Conservation (phyloP, 92 coral and sea anemone species). For the Scolanthus callimorphus region DNA sequence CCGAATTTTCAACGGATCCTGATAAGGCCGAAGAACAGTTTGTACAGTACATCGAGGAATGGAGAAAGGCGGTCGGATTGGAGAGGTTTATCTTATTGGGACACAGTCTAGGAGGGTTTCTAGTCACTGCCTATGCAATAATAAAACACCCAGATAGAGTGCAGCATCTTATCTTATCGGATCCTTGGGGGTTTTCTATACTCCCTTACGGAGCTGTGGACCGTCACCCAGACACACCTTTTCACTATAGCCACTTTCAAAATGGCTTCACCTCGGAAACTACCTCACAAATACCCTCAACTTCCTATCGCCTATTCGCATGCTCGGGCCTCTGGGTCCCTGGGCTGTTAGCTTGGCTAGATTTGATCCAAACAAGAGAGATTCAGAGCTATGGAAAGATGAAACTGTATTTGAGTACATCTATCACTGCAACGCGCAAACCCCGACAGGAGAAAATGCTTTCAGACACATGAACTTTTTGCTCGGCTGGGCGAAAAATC, state of each 20-base stretch:
- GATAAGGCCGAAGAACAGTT: slow-evolving; percentile 70
- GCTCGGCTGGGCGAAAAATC: slow-evolving; percentile 84
- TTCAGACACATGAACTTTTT: slow-evolving; percentile 80
- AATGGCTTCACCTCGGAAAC: slow-evolving; percentile 73
- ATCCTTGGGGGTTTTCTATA: slow-evolving; percentile 98
- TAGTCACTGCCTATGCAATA: slow-evolving; percentile 83
- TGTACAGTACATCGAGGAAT: slow-evolving; percentile 81
- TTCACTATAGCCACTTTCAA: slow-evolving; percentile 56
- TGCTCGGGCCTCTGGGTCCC: slow-evolving; percentile 77
- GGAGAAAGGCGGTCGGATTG: slow-evolving; percentile 83
- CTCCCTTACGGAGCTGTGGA: slow-evolving; percentile 86
- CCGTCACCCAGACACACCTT: slow-evolving; percentile 71
- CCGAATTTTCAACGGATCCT: slow-evolving; percentile 44
- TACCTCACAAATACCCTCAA: slow-evolving; percentile 60
- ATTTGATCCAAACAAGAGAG: slow-evolving; percentile 62
- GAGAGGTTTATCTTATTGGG: slow-evolving; percentile 82
- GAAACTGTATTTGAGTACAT: slow-evolving; percentile 64
- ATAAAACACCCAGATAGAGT: slow-evolving; percentile 76
- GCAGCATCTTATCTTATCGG: slow-evolving; percentile 74
- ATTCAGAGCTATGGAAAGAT: slow-evolving; percentile 81
- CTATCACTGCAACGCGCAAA: slow-evolving; percentile 87
- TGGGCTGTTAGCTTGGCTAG: slow-evolving; percentile 61
- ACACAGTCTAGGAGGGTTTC: slow-evolving; percentile 92
- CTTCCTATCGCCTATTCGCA: slow-evolving; percentile 61
- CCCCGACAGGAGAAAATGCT: slow-evolving; percentile 89